Conservation (phyloP, 2,113 vertebrate species). For the Pithys albifrons region DNA sequence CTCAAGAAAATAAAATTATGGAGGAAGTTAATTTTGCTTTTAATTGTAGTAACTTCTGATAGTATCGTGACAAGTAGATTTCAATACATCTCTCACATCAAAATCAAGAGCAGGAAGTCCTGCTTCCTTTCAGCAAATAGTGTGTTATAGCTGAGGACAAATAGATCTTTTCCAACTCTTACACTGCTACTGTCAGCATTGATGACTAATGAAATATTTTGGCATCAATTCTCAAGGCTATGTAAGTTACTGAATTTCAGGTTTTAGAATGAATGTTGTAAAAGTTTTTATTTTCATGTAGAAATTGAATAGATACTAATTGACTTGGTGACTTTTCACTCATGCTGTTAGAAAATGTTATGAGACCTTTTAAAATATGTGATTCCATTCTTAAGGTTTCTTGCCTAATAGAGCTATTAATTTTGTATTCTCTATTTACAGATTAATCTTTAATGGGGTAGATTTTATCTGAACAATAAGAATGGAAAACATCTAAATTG, state of each 20-base stretch:
- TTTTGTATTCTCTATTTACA: neutral
- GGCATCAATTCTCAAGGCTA: neutral
- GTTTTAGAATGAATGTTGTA: neutral
- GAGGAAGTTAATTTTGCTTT: neutral
- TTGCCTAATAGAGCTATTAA: neutral
- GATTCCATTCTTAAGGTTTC: neutral
- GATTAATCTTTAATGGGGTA: neutral
- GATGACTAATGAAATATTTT: slow-evolving; percentile 12
- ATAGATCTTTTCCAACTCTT: neutral
- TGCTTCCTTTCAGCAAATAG: slow-evolving; percentile 28
- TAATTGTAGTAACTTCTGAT: neutral
- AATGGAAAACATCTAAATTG: neutral
- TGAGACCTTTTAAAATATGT: neutral
- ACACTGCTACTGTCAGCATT: neutral
- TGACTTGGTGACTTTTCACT: neutral
- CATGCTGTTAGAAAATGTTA: neutral
- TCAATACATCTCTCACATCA: neutral
- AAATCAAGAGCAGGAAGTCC: neutral
- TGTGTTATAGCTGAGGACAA: neutral
- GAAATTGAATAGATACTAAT: neutral
- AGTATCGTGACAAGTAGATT: neutral
- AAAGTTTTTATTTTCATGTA: neutral
- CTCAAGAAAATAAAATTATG: neutral
- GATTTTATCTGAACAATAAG: slow-evolving; percentile 15
- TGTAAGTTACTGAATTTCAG: neutral